Percentiles rank a stretch among this genome's conserved stretches.
Conservation (phyloP, 1,140 invertebrate genomes). For the Trigoniulus corallinus region DNA sequence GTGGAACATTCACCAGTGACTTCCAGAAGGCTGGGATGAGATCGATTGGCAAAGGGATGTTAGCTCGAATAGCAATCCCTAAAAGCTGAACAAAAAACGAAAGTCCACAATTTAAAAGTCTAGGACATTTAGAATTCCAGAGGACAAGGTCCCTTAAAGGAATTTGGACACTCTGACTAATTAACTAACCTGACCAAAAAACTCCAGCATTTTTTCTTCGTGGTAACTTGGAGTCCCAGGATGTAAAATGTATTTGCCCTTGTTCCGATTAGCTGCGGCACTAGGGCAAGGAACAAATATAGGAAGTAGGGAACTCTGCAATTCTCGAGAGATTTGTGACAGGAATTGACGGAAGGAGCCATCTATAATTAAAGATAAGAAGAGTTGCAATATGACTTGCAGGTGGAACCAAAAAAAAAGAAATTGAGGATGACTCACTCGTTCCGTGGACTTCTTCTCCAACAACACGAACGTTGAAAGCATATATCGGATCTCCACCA, state of each 20-base stretch:
- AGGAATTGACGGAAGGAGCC: conserved; percentile 30
- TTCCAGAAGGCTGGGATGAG: conserved; percentile 26
- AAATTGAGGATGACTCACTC: conserved; percentile 18
- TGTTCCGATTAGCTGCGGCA: conserved; percentile 15
- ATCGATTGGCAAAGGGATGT: conserved; percentile 27
- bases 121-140: no score
- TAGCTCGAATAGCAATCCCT: conserved; percentile 27
- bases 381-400: neutral
- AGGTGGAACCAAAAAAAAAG: neutral
- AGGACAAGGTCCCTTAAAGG: no score
- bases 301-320: conserved; percentile 18
- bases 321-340: conserved; percentile 24
- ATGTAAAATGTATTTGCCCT: conserved; percentile 21
- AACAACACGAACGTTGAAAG: conserved; percentile 26
- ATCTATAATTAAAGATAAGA: conserved; percentile 15
- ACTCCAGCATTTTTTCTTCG: conserved; percentile 26
- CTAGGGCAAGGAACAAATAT: conserved; percentile 23
- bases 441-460: conserved; percentile 31
- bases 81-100: conserved; percentile 18
- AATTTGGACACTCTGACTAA: neutral
- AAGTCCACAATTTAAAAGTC: neutral
- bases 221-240: conserved; percentile 24
- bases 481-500: conserved; percentile 28
- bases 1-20: conserved; percentile 17
- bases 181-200: conserved; percentile 24